Evolutionary conservation across 2,113 vertebrate genomes (phyloP).

Genomic region (Alaudala cheleensis): DNA sequence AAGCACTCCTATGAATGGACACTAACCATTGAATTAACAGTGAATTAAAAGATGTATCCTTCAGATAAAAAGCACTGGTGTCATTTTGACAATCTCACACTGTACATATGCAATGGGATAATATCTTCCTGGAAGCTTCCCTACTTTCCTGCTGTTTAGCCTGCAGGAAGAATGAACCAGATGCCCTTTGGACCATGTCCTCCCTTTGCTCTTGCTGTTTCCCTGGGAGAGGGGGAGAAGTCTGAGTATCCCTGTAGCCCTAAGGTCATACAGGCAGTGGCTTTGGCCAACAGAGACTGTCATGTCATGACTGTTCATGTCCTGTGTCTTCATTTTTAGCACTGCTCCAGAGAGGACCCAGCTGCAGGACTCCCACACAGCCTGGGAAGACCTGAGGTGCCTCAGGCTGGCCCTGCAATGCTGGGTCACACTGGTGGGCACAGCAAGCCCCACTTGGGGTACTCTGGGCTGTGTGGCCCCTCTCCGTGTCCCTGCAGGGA

Average conservation of each 20-base stretch:
- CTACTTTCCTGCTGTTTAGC: neutral
- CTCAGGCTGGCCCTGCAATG: accelerated
- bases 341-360: neutral
- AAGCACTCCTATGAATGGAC: neutral
- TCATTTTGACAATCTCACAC: neutral
- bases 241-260: neutral
- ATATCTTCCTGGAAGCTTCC: neutral
- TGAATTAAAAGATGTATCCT: neutral
- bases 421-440: neutral
- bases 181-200: accelerated
- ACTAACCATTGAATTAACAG: neutral
- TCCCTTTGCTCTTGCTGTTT: neutral
- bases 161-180: neutral
- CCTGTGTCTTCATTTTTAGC: neutral
- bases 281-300: neutral
- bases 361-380: accelerated
- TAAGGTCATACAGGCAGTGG: neutral
- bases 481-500: neutral
- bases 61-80: neutral
- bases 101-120: neutral
- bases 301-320: no score
- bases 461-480: neutral
- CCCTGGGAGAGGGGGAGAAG: neutral
- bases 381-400: neutral
- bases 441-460: neutral